These are phyloP conservation scores for Rotaria macrura DNA, from an alignment of 2,888 invertebrate species.

Conservation along the genomic window DNA sequence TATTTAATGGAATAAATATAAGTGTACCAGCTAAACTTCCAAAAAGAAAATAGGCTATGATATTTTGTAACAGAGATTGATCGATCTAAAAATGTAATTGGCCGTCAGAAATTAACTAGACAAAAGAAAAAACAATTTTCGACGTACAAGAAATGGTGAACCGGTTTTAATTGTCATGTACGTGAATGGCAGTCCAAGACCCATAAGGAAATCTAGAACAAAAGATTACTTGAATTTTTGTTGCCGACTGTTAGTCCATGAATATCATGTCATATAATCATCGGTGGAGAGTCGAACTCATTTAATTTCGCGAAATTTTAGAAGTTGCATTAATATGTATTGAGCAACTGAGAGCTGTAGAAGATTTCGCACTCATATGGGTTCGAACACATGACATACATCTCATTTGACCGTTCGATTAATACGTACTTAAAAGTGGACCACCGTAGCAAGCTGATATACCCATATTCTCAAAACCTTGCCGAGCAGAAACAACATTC, in stretches of 20 bases:
- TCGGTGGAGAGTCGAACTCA: not conserved
- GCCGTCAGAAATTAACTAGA: too few species aligned
- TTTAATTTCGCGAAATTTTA: not conserved
- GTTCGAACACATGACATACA: not conserved
- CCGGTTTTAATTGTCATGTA: constrained; percentile 35
- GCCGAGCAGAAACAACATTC: constrained; percentile 56
- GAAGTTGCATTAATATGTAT: too few species aligned
- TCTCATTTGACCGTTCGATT: not conserved
- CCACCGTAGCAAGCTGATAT: constrained; percentile 62
- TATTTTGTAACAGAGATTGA: constrained; percentile 19
- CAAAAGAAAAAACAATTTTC: too few species aligned
- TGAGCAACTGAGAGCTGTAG: not conserved
- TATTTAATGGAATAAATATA: constrained; percentile 31
- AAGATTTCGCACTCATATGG: not conserved
- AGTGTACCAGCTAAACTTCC: constrained; percentile 26
- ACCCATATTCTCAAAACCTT: constrained; percentile 60
- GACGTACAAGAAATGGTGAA: constrained; percentile 10
- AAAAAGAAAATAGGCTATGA: constrained; percentile 27
- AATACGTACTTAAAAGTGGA: constrained; percentile 58
- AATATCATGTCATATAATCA: not conserved
- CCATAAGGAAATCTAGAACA: constrained; percentile 43
- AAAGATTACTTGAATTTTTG: not conserved
- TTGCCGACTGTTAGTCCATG: constrained; percentile 10
- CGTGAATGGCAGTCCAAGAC: constrained; percentile 48
- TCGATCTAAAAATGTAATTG: constrained; percentile 23